These are phyloP conservation scores for Calyptomena viridis DNA, from an alignment of 2,113 vertebrate species.

Conservation along the genomic window DNA sequence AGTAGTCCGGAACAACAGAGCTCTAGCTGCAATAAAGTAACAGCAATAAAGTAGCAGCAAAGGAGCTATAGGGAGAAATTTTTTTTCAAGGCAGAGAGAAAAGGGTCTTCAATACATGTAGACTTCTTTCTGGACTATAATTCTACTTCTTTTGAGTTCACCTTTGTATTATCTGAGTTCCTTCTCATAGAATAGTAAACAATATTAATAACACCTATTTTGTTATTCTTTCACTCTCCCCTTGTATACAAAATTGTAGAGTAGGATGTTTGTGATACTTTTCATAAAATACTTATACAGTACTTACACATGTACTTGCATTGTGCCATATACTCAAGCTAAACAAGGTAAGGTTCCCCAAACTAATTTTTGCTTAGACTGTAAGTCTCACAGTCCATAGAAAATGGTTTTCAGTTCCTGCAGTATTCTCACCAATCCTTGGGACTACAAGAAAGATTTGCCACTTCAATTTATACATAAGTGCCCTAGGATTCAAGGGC, in stretches of 20 bases:
- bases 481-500: not conserved
- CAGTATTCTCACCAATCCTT: not conserved
- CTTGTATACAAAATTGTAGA: not conserved
- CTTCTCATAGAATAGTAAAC: not conserved
- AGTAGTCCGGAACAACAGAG: not conserved
- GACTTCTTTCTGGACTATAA: not conserved
- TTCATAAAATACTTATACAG: not conserved
- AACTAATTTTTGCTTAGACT: not conserved
- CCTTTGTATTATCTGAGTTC: not conserved
- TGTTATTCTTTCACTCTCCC: rapidly evolving
- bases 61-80: not conserved
- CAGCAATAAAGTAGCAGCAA: not conserved
- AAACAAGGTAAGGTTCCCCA: not conserved
- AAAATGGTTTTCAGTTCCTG: not conserved
- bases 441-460: not conserved
- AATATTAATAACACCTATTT: not conserved
- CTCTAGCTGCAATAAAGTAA: not conserved
- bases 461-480: not conserved
- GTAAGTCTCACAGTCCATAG: not conserved
- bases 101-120: not conserved
- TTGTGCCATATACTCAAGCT: not conserved
- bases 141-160: not conserved
- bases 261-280: not conserved
- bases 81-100: not conserved
- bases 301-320: not conserved